Evolutionary conservation across 1,140 invertebrate species (phyloP).

Genomic region (Euwallacea fornicatus): DNA sequence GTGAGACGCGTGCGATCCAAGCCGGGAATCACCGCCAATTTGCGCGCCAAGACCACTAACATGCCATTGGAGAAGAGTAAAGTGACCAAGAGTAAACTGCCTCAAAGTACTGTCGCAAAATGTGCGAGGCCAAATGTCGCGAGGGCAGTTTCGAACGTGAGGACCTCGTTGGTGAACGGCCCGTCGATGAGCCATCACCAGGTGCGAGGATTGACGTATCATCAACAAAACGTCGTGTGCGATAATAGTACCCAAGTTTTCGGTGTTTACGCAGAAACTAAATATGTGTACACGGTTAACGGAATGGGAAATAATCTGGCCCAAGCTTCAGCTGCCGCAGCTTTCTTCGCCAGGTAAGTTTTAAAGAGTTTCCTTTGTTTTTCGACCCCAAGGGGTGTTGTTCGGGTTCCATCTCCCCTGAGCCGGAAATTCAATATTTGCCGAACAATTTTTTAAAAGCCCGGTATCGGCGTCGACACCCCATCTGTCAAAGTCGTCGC

Average conservation of each 20-base stretch:
- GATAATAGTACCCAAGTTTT: slow-evolving; percentile 46
- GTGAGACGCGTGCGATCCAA: slow-evolving; percentile 8
- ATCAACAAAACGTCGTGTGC: slow-evolving; percentile 29
- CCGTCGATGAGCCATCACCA: slow-evolving; percentile 36
- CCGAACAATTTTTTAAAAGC: slow-evolving; percentile 23
- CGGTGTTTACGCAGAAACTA: slow-evolving; percentile 53
- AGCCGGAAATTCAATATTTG: slow-evolving; percentile 13
- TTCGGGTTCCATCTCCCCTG: too few relatives aligned
- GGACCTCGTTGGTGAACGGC: slow-evolving; percentile 23
- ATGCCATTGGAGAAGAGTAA: slow-evolving; percentile 24
- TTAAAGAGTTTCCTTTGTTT: neutral
- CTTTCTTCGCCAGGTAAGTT: slow-evolving; percentile 56
- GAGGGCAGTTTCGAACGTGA: slow-evolving; percentile 38
- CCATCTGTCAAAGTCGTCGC: slow-evolving; percentile 30
- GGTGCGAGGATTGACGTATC: slow-evolving; percentile 19
- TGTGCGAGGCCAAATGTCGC: slow-evolving; percentile 3
- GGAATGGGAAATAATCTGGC: slow-evolving; percentile 50
- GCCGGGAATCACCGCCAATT: slow-evolving; percentile 15
- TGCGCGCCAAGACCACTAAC: slow-evolving; percentile 32
- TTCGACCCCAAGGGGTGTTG: too few relatives aligned
- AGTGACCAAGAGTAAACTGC: slow-evolving; percentile 14
- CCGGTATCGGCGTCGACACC: slow-evolving; percentile 13
- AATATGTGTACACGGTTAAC: slow-evolving; percentile 53
- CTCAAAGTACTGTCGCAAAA: slow-evolving; percentile 6
- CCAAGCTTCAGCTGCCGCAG: slow-evolving; percentile 53